phyloP scores from a whole-genome alignment of 2,113 vertebrate genomes.

The Chiloscyllium plagiosum region DNA sequence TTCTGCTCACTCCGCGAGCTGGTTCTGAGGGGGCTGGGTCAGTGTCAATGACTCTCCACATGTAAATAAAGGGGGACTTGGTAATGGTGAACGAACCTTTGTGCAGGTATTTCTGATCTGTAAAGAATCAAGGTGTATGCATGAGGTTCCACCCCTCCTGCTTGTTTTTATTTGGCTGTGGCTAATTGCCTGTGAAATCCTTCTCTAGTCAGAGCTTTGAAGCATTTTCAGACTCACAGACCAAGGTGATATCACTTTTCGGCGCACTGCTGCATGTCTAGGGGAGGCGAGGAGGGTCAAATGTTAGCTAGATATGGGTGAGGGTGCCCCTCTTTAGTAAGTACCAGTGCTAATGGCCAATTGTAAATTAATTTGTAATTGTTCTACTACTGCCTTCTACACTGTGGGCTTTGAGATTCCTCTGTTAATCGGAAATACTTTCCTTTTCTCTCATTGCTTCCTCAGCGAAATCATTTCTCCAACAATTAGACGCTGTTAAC shows the following conservation, averaged over 20 bases:
- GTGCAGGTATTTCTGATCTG: no score
- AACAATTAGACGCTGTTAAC: not conserved
- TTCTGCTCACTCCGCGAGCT: no score
- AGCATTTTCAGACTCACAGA: not conserved
- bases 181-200: not conserved
- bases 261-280: not conserved
- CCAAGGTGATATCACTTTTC: not conserved
- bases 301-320: not conserved
- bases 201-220: not conserved
- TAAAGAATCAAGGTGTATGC: not conserved
- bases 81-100: no score
- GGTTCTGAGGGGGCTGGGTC: no score
- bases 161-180: not conserved
- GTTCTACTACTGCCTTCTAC: not conserved
- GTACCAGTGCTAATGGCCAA: not conserved
- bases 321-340: not conserved
- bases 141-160: not conserved
- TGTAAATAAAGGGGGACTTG: no score
- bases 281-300: not conserved
- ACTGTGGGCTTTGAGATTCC: not conserved
- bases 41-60: no score
- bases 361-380: not conserved
- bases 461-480: not conserved
- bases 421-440: not conserved
- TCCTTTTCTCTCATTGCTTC: not conserved